Percentiles rank a stretch among this genome's conserved stretches.
Conservation (phyloP, 1,140 invertebrate genomes). For the Zaprionus davidi region DNA sequence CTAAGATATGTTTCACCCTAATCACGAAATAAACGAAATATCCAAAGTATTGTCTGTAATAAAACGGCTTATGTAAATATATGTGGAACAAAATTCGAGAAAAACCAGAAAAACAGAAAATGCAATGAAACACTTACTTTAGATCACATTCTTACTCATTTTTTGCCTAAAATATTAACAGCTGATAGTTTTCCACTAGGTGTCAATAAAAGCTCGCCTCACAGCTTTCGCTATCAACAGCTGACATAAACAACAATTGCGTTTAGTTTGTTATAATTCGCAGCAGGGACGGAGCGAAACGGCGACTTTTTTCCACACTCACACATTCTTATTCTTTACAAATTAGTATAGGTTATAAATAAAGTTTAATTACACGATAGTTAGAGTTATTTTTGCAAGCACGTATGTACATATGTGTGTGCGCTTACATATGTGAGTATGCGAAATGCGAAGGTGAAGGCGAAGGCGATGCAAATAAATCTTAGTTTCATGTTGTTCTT, state of each 20-base stretch:
- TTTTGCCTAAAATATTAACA: not conserved
- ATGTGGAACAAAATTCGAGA: not conserved
- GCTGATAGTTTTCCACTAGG: not conserved
- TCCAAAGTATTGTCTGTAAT: not conserved
- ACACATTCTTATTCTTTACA: conserved; percentile 34
- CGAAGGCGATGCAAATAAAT: conserved; percentile 1
- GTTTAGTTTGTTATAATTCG: conserved; percentile 34
- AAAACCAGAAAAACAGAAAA: not conserved
- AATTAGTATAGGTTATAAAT: conserved; percentile 29
- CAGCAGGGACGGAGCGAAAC: not conserved
- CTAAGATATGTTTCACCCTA: not conserved
- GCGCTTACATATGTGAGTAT: conserved; percentile 36
- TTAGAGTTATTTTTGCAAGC: not conserved
- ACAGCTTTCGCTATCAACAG: conserved; percentile 30
- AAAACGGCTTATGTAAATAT: not conserved
- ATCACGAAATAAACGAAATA: not conserved
- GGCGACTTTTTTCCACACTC: not conserved
- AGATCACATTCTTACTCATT: not conserved
- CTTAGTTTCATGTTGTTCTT: not conserved
- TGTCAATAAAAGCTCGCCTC: conserved; percentile 13
- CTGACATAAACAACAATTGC: conserved; percentile 27
- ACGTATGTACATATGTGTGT: conserved; percentile 11
- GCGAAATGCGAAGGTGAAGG: conserved; percentile 15
- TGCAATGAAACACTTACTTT: not conserved
- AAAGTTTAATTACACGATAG: conserved; percentile 13